phyloP scores from a whole-genome alignment of 2,797 vertebrate species.

The Setipinna tenuifilis region DNA sequence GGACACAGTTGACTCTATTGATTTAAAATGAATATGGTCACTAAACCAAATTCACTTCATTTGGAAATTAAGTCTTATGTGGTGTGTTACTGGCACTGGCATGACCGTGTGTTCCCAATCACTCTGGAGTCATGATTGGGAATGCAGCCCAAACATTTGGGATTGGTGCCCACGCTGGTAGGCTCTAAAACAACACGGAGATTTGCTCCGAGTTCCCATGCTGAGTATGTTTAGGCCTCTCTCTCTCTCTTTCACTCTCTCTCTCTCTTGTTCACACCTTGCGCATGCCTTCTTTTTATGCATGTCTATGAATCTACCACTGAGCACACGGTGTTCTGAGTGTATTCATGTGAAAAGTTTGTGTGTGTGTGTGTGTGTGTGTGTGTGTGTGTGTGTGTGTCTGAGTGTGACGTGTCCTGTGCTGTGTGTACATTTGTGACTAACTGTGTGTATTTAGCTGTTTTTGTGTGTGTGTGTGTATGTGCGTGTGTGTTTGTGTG shows the following conservation, averaged over 20 bases:
- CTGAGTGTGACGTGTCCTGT: not conserved
- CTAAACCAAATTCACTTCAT: not conserved
- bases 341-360: not conserved
- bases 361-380: not conserved
- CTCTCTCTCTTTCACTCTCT: not conserved
- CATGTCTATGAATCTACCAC: not conserved
- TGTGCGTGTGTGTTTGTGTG: not conserved
- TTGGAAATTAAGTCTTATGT: not conserved
- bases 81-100: not conserved
- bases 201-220: not conserved
- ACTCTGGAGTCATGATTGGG: not conserved
- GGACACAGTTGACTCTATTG: constrained; percentile 15
- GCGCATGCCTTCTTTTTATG: not conserved
- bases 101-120: not conserved
- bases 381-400: not conserved
- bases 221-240: not conserved
- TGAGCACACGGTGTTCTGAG: not conserved
- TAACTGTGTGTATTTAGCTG: not conserved
- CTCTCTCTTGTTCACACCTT: not conserved
- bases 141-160: not conserved
- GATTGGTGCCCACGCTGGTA: not conserved
- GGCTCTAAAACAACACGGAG: no score
- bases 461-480: not conserved
- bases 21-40: not conserved
- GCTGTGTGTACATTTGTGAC: not conserved